Percentiles rank a stretch among this genome's conserved stretches.
Conservation (phyloP, 2,113 vertebrate genomes). For the Pterocles burchelli region DNA sequence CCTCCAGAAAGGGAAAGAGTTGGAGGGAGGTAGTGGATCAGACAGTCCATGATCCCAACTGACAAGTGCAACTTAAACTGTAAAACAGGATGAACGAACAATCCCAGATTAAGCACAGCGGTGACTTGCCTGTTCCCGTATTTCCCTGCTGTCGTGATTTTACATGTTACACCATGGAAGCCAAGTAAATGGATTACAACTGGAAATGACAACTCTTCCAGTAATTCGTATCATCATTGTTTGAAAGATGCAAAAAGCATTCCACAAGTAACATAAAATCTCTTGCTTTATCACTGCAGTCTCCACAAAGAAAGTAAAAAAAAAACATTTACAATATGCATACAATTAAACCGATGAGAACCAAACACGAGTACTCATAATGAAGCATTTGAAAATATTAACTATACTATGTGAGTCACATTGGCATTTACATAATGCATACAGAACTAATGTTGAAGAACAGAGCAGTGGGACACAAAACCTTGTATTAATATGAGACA, state of each 20-base stretch:
- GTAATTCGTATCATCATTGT: conserved; percentile 57
- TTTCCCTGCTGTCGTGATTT: conserved; percentile 60
- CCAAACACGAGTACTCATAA: background rate
- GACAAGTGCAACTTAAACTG: conserved; percentile 54
- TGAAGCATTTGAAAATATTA: background rate
- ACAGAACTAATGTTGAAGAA: background rate
- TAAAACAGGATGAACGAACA: conserved; percentile 54
- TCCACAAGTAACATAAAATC: conserved; percentile 52
- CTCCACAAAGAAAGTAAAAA: background rate
- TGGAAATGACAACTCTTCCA: conserved; percentile 68
- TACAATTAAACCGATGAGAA: conserved; percentile 23
- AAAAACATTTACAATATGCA: background rate
- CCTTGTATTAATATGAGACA: background rate
- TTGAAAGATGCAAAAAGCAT: conserved; percentile 59
- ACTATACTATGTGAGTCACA: background rate
- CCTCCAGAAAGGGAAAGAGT: background rate
- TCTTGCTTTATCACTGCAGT: conserved; percentile 21
- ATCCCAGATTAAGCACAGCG: conserved; percentile 40
- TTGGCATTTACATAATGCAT: background rate
- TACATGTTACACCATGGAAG: conserved; percentile 59
- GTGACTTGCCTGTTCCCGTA: conserved; percentile 27
- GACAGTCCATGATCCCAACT: conserved; percentile 25
- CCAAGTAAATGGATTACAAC: conserved; percentile 69
- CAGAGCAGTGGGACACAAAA: background rate
- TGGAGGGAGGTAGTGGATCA: background rate